A percentile compares a stretch with the other conserved stretches of the same genome.
Evolutionary conservation across 2,113 vertebrate genomes (phyloP).

Genomic region (Myodes glareolus): DNA sequence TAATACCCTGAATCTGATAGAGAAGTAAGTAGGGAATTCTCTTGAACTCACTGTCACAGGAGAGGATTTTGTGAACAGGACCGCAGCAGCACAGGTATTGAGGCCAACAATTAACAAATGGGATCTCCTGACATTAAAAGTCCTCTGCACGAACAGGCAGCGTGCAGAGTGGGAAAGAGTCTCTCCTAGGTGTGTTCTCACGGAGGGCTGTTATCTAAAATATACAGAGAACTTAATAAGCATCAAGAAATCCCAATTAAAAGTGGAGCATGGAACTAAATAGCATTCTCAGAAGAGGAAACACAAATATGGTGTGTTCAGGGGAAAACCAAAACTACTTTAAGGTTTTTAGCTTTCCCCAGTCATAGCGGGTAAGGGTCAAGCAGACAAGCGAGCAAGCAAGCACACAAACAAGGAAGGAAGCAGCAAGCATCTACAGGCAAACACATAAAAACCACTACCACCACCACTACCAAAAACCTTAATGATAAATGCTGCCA

Average conservation of each 20-base stretch:
- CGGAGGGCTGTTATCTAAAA: background rate
- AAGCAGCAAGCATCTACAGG: background rate
- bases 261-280: background rate
- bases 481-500: background rate
- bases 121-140: background rate
- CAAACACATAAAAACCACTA: background rate
- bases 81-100: background rate
- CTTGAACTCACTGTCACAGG: background rate
- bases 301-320: background rate
- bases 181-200: background rate
- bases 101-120: background rate
- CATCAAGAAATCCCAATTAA: background rate
- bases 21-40: background rate
- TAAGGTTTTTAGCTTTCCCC: background rate
- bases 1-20: background rate
- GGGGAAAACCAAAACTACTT: background rate
- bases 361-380: background rate
- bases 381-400: background rate
- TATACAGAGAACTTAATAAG: background rate
- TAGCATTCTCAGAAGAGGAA: background rate
- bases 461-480: background rate
- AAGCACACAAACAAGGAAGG: background rate
- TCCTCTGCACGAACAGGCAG: background rate
- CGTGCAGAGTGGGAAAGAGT: too few species aligned
- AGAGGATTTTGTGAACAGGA: background rate